phyloP scores from a whole-genome alignment of 2,113 vertebrate genomes.

The zebrafish (Danio rerio) region GRCz12tu NC_133193.1:9799001-9799500 shows the following conservation, averaged over 20 bases:
- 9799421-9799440: too few species aligned
- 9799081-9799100: slow-evolving; percentile 33
- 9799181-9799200: slow-evolving; percentile 38
- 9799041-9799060: slow-evolving; percentile 23
- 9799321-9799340: neutral
- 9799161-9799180: slow-evolving; percentile 9
- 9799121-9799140: slow-evolving; percentile 36
- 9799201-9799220: slow-evolving; percentile 40
- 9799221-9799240: slow-evolving; percentile 21
- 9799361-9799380: neutral
- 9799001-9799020: slow-evolving; percentile 46
- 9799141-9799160: slow-evolving; percentile 5
- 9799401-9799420: too few species aligned
- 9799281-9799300: slow-evolving; percentile 24
- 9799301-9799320: slow-evolving; percentile 25
- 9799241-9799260: slow-evolving; percentile 28
- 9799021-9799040: slow-evolving; percentile 12
- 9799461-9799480: too few species aligned
- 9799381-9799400: neutral
- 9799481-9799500: too few species aligned
- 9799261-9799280: slow-evolving; percentile 16
- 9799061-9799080: slow-evolving; percentile 31
- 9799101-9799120: slow-evolving; percentile 7
- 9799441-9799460: too few species aligned
- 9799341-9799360: neutral